Conservation (phyloP, 2,888 invertebrate genomes). For the Alloplasta piceator region DNA sequence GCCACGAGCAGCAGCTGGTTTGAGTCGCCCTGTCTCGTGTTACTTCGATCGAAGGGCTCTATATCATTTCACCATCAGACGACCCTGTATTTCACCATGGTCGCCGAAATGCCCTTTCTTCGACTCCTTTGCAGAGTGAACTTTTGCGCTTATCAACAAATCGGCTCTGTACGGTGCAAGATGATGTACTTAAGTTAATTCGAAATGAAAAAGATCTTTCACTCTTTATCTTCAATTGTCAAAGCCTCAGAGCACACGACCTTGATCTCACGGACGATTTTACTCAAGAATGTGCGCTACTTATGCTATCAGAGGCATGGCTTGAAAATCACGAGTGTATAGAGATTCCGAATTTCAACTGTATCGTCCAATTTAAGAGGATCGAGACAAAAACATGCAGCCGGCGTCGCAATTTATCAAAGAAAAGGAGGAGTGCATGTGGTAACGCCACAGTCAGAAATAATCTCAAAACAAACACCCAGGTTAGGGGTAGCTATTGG, state of each 20-base stretch:
- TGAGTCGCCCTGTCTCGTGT: conserved; percentile 72
- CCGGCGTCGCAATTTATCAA: conserved; percentile 42
- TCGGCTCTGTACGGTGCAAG: conserved; percentile 6
- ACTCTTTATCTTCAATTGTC: conserved; percentile 48
- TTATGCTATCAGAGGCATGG: conserved; percentile 49
- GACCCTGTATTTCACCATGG: conserved; percentile 39
- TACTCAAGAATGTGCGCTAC: conserved; percentile 35
- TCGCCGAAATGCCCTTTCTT: conserved; percentile 63
- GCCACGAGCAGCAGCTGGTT: conserved; percentile 62
- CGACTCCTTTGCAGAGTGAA: conserved; percentile 22
- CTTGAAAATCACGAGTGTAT: conserved; percentile 33
- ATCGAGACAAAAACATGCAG: conserved; percentile 17
- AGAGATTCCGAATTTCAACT: conserved; percentile 48
- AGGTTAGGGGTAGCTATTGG: conserved; percentile 14
- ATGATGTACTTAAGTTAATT: not conserved
- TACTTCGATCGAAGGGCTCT: conserved; percentile 66
- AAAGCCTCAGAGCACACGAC: conserved; percentile 48
- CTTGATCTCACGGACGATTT: conserved; percentile 35
- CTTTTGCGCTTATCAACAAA: conserved; percentile 15
- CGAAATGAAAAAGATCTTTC: not conserved
- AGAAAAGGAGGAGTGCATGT: not conserved
- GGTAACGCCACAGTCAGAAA: not conserved
- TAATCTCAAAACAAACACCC: not conserved
- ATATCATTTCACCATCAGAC: conserved; percentile 33
- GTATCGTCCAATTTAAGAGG: conserved; percentile 38